Percentiles rank a stretch among this genome's conserved stretches.
These are phyloP conservation scores for Willowsia nigromaculata DNA, from an alignment of 2,888 invertebrate species.

Conservation along the genomic window DNA sequence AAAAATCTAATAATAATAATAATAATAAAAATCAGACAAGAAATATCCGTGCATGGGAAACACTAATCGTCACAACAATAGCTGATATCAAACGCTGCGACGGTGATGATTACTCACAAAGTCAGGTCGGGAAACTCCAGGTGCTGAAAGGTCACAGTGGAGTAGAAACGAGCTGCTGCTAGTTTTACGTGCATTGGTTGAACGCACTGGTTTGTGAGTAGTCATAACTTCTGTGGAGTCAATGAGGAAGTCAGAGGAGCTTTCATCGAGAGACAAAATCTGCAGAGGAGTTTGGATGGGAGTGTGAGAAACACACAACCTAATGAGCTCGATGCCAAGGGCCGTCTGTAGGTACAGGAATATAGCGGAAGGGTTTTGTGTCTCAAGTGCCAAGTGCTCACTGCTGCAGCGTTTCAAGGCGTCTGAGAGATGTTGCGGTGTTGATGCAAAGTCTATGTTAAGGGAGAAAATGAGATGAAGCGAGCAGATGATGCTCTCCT, in stretches of 20 bases:
- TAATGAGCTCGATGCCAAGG: conserved; percentile 70
- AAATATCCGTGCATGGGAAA: background rate
- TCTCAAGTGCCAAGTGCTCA: conserved; percentile 8
- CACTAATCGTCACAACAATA: background rate
- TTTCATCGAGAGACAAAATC: conserved; percentile 33
- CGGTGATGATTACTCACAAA: background rate
- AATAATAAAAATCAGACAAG: background rate
- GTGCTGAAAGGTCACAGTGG: conserved; percentile 20
- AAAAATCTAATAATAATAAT: background rate
- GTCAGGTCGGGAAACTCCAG: conserved; percentile 44
- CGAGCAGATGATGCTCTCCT: conserved; percentile 41
- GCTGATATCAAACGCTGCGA: background rate
- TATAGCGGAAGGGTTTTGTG: conserved; percentile 67
- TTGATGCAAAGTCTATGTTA: conserved; percentile 62
- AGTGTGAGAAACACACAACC: conserved; percentile 58
- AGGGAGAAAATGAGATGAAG: conserved; percentile 62
- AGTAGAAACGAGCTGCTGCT: background rate
- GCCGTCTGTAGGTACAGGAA: conserved; percentile 65
- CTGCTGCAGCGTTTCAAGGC: conserved; percentile 30
- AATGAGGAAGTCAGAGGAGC: conserved; percentile 31
- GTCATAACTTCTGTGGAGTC: conserved; percentile 23
- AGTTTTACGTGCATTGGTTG: background rate
- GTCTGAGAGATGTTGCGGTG: background rate
- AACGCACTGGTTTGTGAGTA: conserved; percentile 4
- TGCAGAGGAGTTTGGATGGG: background rate